These are phyloP conservation scores for Ciona savignyi DNA, from an alignment of 23 tunicate genomes.

Conservation along the genomic window DNA sequence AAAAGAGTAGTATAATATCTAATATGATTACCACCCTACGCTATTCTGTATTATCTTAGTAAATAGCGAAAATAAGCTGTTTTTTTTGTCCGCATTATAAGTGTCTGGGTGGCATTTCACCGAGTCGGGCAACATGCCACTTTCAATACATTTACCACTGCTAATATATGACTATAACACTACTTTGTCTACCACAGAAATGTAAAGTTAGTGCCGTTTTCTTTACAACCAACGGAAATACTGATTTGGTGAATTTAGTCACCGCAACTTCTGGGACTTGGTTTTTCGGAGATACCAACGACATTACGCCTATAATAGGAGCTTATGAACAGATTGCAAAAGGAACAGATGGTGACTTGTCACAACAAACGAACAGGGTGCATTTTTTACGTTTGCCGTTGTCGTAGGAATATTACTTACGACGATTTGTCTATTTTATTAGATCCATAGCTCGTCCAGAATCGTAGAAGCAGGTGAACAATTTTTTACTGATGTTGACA, in stretches of 20 bases:
- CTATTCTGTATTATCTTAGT: no score
- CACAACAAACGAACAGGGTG: neutral
- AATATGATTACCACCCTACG: no score
- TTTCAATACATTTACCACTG: no score
- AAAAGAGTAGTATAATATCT: no score
- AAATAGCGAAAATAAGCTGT: no score
- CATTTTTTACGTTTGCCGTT: no score
- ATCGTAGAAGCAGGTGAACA: neutral
- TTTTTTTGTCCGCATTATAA: no score
- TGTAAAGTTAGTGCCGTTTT: constrained; percentile 17
- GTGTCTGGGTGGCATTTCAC: no score
- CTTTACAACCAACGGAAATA: constrained; percentile 34
- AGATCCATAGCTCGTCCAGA: neutral
- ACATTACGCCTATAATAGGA: constrained; percentile 14
- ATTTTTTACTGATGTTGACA: constrained; percentile 9
- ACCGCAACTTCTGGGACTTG: constrained; percentile 41
- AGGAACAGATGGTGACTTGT: constrained; percentile 47
- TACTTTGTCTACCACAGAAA: neutral
- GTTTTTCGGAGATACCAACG: constrained; percentile 36
- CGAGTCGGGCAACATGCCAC: no score
- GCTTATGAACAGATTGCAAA: constrained; percentile 29
- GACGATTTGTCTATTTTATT: neutral
- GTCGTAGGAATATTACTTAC: no score
- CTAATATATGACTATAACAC: no score
- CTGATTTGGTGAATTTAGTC: constrained; percentile 20